These are phyloP conservation scores for Hoplodrina ambigua DNA, from an alignment of 2,888 invertebrate species.

Conservation along the genomic window DNA sequence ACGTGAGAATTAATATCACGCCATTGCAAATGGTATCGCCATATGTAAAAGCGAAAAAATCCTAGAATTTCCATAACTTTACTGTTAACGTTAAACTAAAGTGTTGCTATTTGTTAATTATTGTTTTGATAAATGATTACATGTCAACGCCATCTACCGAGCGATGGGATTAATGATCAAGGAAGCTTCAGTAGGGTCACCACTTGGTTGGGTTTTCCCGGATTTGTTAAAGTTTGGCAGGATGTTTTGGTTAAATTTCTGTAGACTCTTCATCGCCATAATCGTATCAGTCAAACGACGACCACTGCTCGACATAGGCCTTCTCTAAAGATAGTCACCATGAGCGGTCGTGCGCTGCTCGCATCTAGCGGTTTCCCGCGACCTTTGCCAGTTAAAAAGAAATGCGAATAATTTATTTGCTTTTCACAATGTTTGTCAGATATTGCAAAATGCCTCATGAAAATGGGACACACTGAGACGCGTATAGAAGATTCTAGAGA, in stretches of 20 bases:
- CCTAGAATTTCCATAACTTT: conserved; percentile 26
- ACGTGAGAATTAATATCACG: neutral
- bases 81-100: conserved; percentile 22
- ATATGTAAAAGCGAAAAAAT: conserved; percentile 13
- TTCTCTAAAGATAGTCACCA: too few relatives aligned
- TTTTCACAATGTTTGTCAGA: too few relatives aligned
- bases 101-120: conserved; percentile 71
- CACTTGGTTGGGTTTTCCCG: neutral
- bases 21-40: conserved; percentile 7
- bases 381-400: too few relatives aligned
- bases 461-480: too few relatives aligned
- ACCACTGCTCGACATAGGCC: too few relatives aligned
- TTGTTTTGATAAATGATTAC: conserved; percentile 72
- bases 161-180: conserved; percentile 68
- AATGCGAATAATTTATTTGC: too few relatives aligned
- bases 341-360: too few relatives aligned
- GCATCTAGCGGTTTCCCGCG: too few relatives aligned
- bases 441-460: too few relatives aligned
- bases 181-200: neutral
- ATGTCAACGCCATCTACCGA: conserved; percentile 72
- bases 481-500: too few relatives aligned
- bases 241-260: neutral
- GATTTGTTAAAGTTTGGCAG: neutral
- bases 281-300: too few relatives aligned
- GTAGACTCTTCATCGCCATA: too few relatives aligned